Percentiles rank a stretch among this genome's conserved stretches.
These are phyloP conservation scores for Lophotriccus pileatus DNA, from an alignment of 2,797 vertebrate species.

Conservation along the genomic window DNA sequence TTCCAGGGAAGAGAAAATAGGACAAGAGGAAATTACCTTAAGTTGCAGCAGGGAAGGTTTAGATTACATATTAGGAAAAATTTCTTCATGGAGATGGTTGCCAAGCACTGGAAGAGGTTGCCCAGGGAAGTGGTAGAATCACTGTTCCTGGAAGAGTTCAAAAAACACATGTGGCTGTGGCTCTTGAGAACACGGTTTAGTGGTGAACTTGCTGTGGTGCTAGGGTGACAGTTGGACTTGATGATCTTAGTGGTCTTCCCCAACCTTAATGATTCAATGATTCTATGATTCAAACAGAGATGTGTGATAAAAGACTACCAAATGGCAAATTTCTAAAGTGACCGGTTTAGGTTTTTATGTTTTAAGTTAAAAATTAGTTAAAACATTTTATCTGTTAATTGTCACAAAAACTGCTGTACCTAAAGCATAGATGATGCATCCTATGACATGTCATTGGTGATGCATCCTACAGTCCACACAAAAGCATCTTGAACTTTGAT, in stretches of 20 bases:
- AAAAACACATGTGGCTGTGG: background rate
- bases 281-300: background rate
- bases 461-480: background rate
- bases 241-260: background rate
- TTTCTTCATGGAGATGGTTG: background rate
- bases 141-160: background rate
- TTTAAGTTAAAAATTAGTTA: background rate
- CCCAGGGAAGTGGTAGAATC: background rate
- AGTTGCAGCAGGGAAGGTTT: background rate
- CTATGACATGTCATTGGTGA: background rate
- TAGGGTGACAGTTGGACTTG: background rate
- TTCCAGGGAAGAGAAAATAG: background rate
- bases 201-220: background rate
- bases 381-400: background rate
- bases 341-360: background rate
- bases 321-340: background rate
- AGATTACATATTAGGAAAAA: background rate
- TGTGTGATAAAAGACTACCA: background rate
- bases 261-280: background rate
- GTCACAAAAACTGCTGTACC: background rate
- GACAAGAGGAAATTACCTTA: background rate
- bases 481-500: conserved; percentile 11
- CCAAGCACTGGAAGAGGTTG: background rate
- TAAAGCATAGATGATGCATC: background rate
- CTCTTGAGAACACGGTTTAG: background rate